These are phyloP conservation scores for Myotis findleyi DNA, from an alignment of 2,797 vertebrate genomes.

Conservation along the genomic window DNA sequence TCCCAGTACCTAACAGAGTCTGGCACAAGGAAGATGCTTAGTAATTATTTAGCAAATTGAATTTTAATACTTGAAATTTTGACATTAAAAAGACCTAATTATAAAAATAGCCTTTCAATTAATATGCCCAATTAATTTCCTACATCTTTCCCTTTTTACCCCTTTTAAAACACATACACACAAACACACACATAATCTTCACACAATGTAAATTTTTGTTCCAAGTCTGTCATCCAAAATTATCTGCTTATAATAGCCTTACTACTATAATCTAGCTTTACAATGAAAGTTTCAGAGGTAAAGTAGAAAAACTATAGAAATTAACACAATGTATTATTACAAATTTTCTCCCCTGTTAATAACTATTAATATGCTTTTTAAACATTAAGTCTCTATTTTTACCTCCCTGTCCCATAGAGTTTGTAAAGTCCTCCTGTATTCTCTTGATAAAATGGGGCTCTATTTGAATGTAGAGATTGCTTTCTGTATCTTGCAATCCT, in stretches of 20 bases:
- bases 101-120: background rate
- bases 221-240: background rate
- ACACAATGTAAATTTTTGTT: background rate
- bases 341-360: slow-evolving; percentile 26
- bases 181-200: background rate
- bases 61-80: background rate
- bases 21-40: background rate
- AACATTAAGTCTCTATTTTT: slow-evolving; percentile 47
- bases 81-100: background rate
- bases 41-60: background rate
- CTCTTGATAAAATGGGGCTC: background rate
- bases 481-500: background rate
- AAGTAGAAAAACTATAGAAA: background rate
- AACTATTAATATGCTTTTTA: slow-evolving; percentile 42
- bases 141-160: background rate
- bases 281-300: slow-evolving; percentile 24
- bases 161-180: background rate
- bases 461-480: background rate
- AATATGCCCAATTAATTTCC: background rate
- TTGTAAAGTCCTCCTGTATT: slow-evolving; percentile 17
- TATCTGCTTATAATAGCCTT: background rate
- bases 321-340: background rate
- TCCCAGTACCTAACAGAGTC: background rate
- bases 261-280: background rate
- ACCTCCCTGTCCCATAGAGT: background rate